A percentile compares a stretch with the other conserved stretches of the same genome.
phyloP scores from a whole-genome alignment of 2,113 vertebrate genomes.

The Poicephalus gulielmi region DNA sequence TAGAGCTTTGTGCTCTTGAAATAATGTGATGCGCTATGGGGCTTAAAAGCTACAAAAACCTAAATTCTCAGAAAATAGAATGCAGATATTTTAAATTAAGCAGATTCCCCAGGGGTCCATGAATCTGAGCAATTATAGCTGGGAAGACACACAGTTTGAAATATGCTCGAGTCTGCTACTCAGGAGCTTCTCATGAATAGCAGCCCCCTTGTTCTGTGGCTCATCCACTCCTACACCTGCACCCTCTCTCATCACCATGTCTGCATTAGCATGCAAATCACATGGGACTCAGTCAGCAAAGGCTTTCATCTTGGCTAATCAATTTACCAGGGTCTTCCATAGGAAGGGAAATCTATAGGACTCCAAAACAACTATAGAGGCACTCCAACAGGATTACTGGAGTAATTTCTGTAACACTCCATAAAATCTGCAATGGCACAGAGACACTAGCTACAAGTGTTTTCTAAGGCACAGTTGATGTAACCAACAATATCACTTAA shows the following conservation, averaged over 20 bases:
- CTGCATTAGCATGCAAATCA: background rate
- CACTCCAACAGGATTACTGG: background rate
- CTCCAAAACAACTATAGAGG: background rate
- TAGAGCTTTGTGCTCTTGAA: background rate
- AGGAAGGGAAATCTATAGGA: background rate
- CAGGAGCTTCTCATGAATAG: background rate
- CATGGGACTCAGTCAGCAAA: background rate
- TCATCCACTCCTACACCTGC: background rate
- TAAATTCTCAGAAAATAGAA: background rate
- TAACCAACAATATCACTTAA: background rate
- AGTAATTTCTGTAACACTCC: background rate
- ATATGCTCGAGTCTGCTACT: background rate
- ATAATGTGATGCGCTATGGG: accelerated
- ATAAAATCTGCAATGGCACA: background rate
- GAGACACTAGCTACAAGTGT: background rate
- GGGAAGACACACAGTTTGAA: background rate
- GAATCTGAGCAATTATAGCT: constrained; percentile 4
- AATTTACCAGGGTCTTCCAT: background rate
- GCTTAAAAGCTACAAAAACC: background rate
- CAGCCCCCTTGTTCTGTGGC: background rate
- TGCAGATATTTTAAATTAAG: constrained; percentile 19
- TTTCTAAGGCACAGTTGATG: background rate
- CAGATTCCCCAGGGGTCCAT: background rate
- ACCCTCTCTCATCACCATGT: background rate
- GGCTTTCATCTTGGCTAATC: background rate